Conservation (phyloP, 2,113 vertebrate genomes). For the Telmatochromis brachygnathus region DNA sequence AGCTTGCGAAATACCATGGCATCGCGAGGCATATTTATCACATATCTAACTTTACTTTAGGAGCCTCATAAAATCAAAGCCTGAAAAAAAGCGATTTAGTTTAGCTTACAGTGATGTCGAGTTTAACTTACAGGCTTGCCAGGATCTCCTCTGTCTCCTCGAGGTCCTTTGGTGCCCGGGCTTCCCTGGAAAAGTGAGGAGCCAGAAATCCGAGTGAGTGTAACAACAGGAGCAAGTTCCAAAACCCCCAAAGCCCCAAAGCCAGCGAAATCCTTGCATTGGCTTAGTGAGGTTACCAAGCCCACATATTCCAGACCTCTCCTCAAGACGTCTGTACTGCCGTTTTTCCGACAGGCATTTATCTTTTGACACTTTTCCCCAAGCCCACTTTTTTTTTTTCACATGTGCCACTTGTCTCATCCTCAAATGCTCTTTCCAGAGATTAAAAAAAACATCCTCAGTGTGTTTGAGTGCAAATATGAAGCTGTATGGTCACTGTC, state of each 20-base stretch:
- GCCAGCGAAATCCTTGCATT: constrained; percentile 14
- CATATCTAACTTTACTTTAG: background rate
- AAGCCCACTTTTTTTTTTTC: constrained; percentile 5
- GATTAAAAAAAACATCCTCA: constrained; percentile 16
- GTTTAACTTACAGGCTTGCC: constrained; percentile 81
- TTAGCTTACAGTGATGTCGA: background rate
- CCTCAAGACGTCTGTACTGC: background rate
- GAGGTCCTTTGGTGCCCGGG: constrained; percentile 87
- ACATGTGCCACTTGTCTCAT: constrained; percentile 16
- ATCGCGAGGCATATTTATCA: background rate
- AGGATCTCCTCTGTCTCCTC: constrained; percentile 86
- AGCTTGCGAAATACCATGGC: background rate
- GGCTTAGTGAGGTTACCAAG: constrained; percentile 24
- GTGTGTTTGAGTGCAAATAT: background rate
- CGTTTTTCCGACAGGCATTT: constrained; percentile 51
- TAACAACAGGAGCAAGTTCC: constrained; percentile 41
- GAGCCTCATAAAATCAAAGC: background rate
- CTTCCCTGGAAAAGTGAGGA: constrained; percentile 77
- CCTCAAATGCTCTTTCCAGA: constrained; percentile 20
- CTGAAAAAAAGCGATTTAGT: background rate
- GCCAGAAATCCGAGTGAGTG: constrained; percentile 26
- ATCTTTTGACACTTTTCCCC: constrained; percentile 49
- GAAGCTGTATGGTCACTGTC: background rate
- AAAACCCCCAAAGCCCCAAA: constrained; percentile 35
- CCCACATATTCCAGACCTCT: constrained; percentile 39